Conservation (phyloP, 1,140 invertebrate species). For the Semibalanus balanoides region DNA sequence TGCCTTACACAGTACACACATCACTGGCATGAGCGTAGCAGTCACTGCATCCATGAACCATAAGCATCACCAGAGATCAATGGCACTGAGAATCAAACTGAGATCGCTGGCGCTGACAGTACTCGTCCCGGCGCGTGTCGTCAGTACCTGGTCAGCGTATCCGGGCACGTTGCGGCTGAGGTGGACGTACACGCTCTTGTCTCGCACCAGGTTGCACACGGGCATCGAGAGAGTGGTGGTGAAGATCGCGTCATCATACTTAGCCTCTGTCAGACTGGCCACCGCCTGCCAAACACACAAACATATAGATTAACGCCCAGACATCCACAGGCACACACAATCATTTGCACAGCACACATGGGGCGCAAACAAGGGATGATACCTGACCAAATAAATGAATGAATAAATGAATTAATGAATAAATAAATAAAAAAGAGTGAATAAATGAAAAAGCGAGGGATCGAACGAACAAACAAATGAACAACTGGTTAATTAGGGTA, state of each 20-base stretch:
- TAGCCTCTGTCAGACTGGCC: neutral
- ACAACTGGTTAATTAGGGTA: no score
- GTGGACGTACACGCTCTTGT: neutral
- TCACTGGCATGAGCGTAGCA: no score
- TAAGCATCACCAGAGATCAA: no score
- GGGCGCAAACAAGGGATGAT: constrained; percentile 17
- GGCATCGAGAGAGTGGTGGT: neutral
- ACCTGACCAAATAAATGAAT: constrained; percentile 16
- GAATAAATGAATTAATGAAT: neutral
- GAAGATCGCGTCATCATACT: neutral
- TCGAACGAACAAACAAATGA: no score
- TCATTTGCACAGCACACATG: no score
- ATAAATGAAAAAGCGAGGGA: no score
- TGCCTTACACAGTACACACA: no score
- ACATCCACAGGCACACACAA: constrained; percentile 9
- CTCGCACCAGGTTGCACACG: neutral
- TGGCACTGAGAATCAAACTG: no score
- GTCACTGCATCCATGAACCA: no score
- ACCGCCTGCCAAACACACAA: neutral
- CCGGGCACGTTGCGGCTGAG: neutral
- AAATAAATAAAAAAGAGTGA: neutral
- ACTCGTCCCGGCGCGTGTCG: no score
- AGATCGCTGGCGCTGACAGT: no score
- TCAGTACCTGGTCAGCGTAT: neutral
- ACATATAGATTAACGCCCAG: constrained; percentile 15